These are phyloP conservation scores for Delia radicum DNA, from an alignment of 1,140 invertebrate species.

Conservation along the genomic window DNA sequence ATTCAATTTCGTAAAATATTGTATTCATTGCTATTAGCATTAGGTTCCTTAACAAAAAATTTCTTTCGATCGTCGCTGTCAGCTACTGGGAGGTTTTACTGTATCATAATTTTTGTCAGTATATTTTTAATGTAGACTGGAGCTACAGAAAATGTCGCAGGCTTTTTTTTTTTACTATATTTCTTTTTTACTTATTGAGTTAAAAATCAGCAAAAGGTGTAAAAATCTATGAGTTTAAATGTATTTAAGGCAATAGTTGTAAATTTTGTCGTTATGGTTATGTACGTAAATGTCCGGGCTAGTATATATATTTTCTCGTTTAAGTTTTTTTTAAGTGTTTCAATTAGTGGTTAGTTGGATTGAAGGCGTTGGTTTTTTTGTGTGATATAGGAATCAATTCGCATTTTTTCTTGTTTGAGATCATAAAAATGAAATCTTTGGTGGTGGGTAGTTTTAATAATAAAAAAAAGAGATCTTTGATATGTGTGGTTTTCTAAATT, in stretches of 20 bases:
- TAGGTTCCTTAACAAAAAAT: too few species aligned
- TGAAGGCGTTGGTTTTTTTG: conserved; percentile 6
- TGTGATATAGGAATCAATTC: not conserved
- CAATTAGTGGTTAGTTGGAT: conserved; percentile 6
- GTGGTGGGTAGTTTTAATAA: not conserved
- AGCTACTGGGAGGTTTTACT: too few species aligned
- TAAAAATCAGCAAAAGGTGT: conserved; percentile 12
- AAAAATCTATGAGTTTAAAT: not conserved
- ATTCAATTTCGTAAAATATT: too few species aligned
- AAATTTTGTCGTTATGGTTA: conserved; percentile 21
- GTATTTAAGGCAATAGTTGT: conserved; percentile 4
- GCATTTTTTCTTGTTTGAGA: not conserved
- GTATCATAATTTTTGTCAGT: not conserved
- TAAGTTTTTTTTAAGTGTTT: conserved; percentile 1
- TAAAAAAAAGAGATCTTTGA: too few species aligned
- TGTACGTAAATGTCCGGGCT: conserved; percentile 15
- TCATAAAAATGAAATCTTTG: not conserved
- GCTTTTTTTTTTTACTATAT: not conserved
- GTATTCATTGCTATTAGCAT: too few species aligned
- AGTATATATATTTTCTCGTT: not conserved
- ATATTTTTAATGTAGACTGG: too few species aligned
- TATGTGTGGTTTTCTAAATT: too few species aligned
- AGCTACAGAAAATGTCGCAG: too few species aligned
- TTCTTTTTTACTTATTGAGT: not conserved
- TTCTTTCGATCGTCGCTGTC: too few species aligned